Conservation (phyloP, 2,113 vertebrate species). For the Hymenochirus boettgeri region DNA sequence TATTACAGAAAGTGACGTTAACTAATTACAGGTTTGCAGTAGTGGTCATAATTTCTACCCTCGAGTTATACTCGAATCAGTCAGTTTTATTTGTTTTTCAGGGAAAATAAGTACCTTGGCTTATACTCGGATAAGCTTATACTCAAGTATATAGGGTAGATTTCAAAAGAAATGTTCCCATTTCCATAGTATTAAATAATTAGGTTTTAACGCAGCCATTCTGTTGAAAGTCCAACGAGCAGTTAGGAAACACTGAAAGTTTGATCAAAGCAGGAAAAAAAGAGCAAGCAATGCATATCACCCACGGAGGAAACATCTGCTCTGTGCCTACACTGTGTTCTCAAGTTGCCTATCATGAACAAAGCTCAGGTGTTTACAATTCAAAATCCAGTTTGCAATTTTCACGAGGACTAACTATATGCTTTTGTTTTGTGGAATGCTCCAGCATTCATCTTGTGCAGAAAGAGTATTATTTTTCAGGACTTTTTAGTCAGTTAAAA, state of each 20-base stretch:
- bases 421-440: constrained; percentile 12
- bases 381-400: constrained; percentile 5
- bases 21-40: no score
- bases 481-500: constrained; percentile 5
- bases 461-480: constrained; percentile 9
- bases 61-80: no score
- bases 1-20: no score
- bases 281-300: constrained; percentile 8
- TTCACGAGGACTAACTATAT: background rate
- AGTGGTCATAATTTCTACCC: no score
- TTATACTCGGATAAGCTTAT: no score
- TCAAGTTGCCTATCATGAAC: constrained; percentile 14
- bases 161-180: no score
- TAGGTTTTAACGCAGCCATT: no score
- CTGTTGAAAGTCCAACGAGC: background rate
- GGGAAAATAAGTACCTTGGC: no score
- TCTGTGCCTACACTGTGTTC: fast-evolving
- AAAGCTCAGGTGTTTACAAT: constrained; percentile 15
- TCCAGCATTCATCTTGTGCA: background rate
- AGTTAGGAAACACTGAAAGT: background rate
- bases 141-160: no score
- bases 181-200: no score
- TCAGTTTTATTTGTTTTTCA: no score
- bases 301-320: background rate
- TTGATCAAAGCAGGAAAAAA: constrained; percentile 5